These are phyloP conservation scores for Vanacampus margaritifer DNA, from an alignment of 2,113 vertebrate species.

Conservation along the genomic window DNA sequence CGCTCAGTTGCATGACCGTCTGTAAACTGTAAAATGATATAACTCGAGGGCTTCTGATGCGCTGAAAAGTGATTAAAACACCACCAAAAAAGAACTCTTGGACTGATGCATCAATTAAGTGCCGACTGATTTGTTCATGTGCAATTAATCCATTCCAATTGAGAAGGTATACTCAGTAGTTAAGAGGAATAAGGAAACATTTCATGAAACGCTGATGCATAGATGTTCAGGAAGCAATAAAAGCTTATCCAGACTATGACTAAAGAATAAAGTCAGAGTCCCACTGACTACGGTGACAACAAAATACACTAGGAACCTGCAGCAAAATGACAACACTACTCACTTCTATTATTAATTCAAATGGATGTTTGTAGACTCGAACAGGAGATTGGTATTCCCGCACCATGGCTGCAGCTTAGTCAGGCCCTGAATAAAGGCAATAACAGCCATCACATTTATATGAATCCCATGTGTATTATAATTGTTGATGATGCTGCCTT, in stretches of 20 bases:
- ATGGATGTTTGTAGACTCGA: slow-evolving; percentile 91
- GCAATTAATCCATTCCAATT: neutral
- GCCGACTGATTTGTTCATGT: neutral
- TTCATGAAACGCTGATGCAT: neutral
- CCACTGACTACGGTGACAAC: too few relatives aligned
- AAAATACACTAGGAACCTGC: neutral
- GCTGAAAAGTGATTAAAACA: neutral
- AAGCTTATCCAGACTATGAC: neutral
- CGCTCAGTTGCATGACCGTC: neutral
- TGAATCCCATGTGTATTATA: neutral
- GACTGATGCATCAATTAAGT: too few relatives aligned
- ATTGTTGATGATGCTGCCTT: neutral
- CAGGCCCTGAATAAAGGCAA: neutral
- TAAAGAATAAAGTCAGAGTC: too few relatives aligned
- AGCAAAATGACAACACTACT: slow-evolving; percentile 59
- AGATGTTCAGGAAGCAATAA: neutral
- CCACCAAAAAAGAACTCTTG: neutral
- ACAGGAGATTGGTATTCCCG: slow-evolving; percentile 96
- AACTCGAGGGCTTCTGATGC: neutral
- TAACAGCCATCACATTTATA: neutral
- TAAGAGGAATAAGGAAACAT: too few relatives aligned
- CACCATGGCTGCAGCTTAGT: slow-evolving; percentile 78
- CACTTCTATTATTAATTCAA: slow-evolving; percentile 95
- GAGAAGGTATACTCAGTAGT: neutral
- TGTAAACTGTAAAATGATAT: neutral